Base-by-base conservation (phyloP, 2,888 invertebrate genomes). In the Epsilonema sp. region DNA sequence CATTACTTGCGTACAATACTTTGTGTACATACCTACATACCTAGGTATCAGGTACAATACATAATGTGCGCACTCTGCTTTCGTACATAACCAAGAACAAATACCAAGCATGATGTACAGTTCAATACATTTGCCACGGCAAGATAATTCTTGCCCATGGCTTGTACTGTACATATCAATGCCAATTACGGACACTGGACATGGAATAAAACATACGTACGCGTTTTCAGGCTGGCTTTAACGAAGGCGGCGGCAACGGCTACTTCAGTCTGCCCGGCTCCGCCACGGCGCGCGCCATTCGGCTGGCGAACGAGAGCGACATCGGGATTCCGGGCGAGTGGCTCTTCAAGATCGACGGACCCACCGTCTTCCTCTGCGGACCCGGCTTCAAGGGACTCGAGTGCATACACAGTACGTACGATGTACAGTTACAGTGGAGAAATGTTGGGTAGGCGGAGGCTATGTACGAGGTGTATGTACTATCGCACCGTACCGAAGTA, bases 251-350 rank as follows among this genome's bases (percentile, higher is more conserved):
- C 26, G 49, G 40, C 11, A 45, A 40, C 26, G 50, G 53, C 16
- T 44, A 50, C 26, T 59, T 55, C 46, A 53, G 54, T 16, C 52
- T 63, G 36, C 63, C 63, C 5, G 61, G 61, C 36, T 61, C 62
- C 5, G 61, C 58, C 1, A 60, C 58, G 3, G 42, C 54, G 1
- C 55, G 58, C 20, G 56, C 59, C 0, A 44, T 55, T 19, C 48
- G 44, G 24, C 47, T 63, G 19, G 53, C 58, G 1, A 61, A 64
- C 46, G 56, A 59, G 45, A 57, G 57, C 22, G 62, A 63, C 49
- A 64, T 64, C 31, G 63, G 63, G 31, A 64, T 63, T 38, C 63
- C 63, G 3, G 63, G 63, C 37, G 62, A 62, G 48, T 62, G 63
- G 63, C 44, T 62, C 31, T 60, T 63, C 53, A 50, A 60, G 23